Percentiles rank a stretch among this genome's conserved stretches.
Evolutionary conservation across 2,797 vertebrate genomes (phyloP).

Genomic region (Pantherophis alleghaniensis): DNA sequence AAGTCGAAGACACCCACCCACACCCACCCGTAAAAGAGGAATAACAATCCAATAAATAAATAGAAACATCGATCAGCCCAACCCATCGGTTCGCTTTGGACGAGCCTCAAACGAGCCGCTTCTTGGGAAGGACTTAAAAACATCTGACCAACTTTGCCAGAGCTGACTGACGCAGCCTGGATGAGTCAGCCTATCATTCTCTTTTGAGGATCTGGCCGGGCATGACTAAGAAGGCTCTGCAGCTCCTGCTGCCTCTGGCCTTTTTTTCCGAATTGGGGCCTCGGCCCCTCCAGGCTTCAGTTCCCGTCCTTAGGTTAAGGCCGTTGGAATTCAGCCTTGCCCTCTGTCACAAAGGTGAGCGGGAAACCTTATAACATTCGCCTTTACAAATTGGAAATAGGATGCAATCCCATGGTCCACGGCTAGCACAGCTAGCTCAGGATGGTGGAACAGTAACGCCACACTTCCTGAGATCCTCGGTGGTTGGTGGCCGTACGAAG

Average conservation of each 20-base stretch:
- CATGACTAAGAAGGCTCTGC: background rate
- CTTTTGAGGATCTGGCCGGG: background rate
- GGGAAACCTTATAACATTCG: too few species aligned
- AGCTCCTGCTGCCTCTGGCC: background rate
- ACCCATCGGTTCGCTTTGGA: background rate
- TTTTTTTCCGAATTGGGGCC: background rate
- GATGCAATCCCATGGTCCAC: background rate
- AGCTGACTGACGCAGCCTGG: background rate
- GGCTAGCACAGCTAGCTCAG: too few species aligned
- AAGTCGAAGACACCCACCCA: too few species aligned
- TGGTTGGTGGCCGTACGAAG: too few species aligned
- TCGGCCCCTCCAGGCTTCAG: background rate
- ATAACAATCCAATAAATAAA: background rate
- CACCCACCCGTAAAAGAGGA: background rate
- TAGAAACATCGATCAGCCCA: background rate
- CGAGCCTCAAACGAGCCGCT: background rate
- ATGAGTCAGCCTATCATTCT: background rate
- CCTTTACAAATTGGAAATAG: background rate
- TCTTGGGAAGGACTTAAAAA: background rate
- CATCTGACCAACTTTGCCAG: background rate
- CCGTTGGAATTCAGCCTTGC: background rate
- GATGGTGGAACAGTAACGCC: too few species aligned
- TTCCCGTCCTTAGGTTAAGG: background rate
- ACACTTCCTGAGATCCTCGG: too few species aligned
- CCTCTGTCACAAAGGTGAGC: background rate